Base-by-base conservation (phyloP, 2,888 invertebrate species). In the Villa cingulata region DNA sequence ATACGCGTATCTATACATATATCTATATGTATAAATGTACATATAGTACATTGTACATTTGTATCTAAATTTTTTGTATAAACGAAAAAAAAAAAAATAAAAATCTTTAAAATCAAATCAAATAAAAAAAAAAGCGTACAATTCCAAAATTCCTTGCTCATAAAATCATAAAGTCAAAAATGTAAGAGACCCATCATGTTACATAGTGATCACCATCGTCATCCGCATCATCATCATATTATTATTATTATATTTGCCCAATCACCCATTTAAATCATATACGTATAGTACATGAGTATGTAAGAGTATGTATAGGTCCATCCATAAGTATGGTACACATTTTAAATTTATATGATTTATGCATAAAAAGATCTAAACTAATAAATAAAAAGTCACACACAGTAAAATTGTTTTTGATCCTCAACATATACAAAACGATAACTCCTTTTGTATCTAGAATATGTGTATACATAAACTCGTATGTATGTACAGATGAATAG, bases 331-430 rank as follows among this genome's bases (percentile, higher is more conserved):
- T n/a, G n/a, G n/a, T n/a, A n/a, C n/a, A n/a, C n/a, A n/a, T n/a
- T n/a, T 58, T 55, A 55, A 60, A 61, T 59, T 56, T 54, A 58
- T 57, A 60, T 64, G 63, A 63, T 63, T 63, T 63, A 64, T 62
- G 58, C 59, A 59, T 53, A 48, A 56, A 58, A 58, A 58, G 57
- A 59, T 58, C 58, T 56, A 57, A 58, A 60, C 59, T 61, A 60
- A 62, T 64, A 63, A 63, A 62, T 60, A 64, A 39, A 45, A 44
- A 45, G 41, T 37, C 45, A 12, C 7, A 23, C 4, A 23, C 23
- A 6, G 7, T 23, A 23, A 23, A 7, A 4, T 23, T 23, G 7
- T 23, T 6, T 23, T 32, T 32, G 29, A 32, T 14, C 29, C 9
- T 32, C 29, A 2, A 27, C 6, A 27, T 7, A 32, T 32, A 32